phyloP scores from a whole-genome alignment of 1,140 invertebrate species.

The Zaprionus camerounensis region DNA sequence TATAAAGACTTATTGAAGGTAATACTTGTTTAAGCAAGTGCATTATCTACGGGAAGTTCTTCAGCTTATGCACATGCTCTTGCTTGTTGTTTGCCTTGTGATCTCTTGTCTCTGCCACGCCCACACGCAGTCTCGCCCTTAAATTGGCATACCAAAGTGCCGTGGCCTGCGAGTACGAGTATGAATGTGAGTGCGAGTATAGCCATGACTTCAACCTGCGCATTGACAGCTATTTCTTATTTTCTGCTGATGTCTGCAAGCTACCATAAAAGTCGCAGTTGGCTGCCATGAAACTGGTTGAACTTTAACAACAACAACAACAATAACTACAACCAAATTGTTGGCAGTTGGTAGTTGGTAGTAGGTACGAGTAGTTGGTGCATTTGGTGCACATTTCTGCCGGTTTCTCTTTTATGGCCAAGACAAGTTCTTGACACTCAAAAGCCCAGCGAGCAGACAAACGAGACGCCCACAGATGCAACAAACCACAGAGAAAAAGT shows the following conservation, averaged over 20 bases:
- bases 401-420: slow-evolving; percentile 78
- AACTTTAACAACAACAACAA: slow-evolving; percentile 32
- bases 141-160: slow-evolving; percentile 2
- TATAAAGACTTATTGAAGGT: neutral
- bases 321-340: slow-evolving; percentile 1
- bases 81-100: neutral
- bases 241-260: slow-evolving; percentile 50
- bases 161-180: neutral
- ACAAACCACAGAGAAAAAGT: neutral
- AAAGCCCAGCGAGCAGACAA: slow-evolving; percentile 51
- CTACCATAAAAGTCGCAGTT: slow-evolving; percentile 45
- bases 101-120: neutral
- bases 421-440: slow-evolving; percentile 80
- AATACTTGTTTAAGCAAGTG: too few relatives aligned
- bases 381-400: slow-evolving; percentile 79
- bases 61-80: neutral
- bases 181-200: slow-evolving; percentile 5
- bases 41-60: neutral
- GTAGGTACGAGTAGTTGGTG: slow-evolving; percentile 27
- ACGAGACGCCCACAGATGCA: slow-evolving; percentile 44
- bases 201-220: slow-evolving; percentile 53
- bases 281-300: slow-evolving; percentile 48
- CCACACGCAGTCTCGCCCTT: slow-evolving; percentile 30
- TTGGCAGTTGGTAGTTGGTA: slow-evolving; percentile 35
- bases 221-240: slow-evolving; percentile 43